A percentile compares a stretch with the other conserved stretches of the same genome.
phyloP scores from a whole-genome alignment of 2,113 vertebrate genomes.

The Genyomyrus donnyi region DNA sequence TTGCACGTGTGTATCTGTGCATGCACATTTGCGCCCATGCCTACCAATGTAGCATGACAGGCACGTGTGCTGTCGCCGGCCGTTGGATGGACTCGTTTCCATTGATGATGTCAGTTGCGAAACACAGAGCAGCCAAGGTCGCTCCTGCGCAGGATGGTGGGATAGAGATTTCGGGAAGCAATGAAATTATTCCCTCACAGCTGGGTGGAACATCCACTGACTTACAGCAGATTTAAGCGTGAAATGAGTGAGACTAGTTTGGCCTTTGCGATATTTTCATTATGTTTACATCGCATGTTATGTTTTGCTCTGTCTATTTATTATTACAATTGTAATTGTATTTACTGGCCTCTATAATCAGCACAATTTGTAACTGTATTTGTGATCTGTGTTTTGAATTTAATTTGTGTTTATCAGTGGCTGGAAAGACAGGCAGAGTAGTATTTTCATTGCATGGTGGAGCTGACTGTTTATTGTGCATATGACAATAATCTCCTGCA shows the following conservation, averaged over 20 bases:
- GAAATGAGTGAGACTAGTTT: neutral
- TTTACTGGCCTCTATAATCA: neutral
- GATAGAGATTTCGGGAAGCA: neutral
- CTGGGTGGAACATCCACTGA: neutral
- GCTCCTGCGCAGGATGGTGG: neutral
- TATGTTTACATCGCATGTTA: neutral
- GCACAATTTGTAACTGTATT: neutral
- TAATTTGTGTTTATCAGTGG: neutral
- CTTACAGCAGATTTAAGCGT: neutral
- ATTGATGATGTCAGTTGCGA: neutral
- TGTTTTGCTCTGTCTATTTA: neutral
- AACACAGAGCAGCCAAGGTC: neutral
- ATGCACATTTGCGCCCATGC: neutral
- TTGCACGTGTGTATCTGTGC: neutral
- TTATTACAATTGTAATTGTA: neutral
- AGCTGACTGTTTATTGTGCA: neutral
- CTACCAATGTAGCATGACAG: neutral
- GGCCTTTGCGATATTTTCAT: neutral
- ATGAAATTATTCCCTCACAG: neutral
- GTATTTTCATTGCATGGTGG: neutral
- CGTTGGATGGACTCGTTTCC: neutral
- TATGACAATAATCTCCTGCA: neutral
- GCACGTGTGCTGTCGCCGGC: neutral
- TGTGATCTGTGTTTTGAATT: neutral
- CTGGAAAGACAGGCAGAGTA: neutral